phyloP scores from a whole-genome alignment of 2,113 vertebrate genomes.

The Arvicanthis niloticus region DNA sequence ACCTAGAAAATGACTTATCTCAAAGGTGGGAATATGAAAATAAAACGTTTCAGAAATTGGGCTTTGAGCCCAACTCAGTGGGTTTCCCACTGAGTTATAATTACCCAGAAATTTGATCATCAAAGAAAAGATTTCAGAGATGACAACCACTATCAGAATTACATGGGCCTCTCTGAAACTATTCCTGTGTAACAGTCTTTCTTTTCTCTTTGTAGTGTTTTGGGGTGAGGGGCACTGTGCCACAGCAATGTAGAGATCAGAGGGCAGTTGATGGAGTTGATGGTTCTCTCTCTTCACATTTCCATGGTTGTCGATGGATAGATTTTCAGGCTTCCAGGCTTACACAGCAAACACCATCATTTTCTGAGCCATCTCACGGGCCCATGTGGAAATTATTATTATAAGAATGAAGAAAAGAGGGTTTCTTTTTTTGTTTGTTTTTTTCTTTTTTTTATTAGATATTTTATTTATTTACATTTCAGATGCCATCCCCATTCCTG shows the following conservation, averaged over 20 bases:
- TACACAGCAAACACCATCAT: too few species aligned
- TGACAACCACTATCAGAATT: not conserved
- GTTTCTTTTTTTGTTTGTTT: too few species aligned
- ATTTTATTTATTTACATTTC: too few species aligned
- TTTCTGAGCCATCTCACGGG: too few species aligned
- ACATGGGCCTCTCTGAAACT: not conserved
- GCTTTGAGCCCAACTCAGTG: slow-evolving; percentile 69
- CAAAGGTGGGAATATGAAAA: slow-evolving; percentile 73
- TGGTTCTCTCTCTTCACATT: not conserved
- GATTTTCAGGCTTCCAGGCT: not conserved
- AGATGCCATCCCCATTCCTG: too few species aligned
- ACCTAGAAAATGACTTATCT: slow-evolving; percentile 66
- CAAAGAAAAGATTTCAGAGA: slow-evolving; percentile 25
- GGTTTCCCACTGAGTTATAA: slow-evolving; percentile 72
- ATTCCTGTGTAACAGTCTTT: not conserved
- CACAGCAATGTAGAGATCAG: not conserved
- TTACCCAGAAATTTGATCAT: not conserved
- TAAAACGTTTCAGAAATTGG: slow-evolving; percentile 68
- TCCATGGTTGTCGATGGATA: too few species aligned
- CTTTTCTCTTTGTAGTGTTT: not conserved
- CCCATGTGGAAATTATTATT: not conserved
- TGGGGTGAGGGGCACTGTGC: not conserved
- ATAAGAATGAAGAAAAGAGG: not conserved
- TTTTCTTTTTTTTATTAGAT: too few species aligned
- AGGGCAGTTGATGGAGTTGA: too few species aligned